Percentiles rank a stretch among this genome's conserved stretches.
phyloP scores from a whole-genome alignment of 2,797 vertebrate species.

The Sebastolobus altivelis region DNA sequence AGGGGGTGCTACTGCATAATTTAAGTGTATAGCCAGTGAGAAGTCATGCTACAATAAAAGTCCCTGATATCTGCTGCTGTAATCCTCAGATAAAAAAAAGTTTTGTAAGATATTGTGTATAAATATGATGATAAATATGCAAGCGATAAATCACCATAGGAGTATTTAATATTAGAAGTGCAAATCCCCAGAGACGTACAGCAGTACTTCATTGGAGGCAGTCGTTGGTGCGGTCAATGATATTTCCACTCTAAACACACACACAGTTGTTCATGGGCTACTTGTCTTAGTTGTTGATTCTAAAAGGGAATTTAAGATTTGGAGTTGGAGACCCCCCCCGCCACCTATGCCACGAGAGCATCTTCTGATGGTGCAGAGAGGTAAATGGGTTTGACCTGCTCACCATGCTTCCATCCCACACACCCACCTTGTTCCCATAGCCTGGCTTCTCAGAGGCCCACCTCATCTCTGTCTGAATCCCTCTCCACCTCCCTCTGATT shows the following conservation, averaged over 20 bases:
- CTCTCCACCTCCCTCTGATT: conserved; percentile 39
- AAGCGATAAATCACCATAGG: not conserved
- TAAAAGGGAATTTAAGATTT: conserved; percentile 18
- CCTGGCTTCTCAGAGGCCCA: conserved; percentile 18
- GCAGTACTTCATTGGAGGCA: not conserved
- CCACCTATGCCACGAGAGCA: conserved; percentile 18
- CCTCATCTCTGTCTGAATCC: conserved; percentile 27
- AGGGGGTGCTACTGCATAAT: conserved; percentile 60
- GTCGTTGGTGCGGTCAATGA: not conserved
- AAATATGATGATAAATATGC: conserved; percentile 8
- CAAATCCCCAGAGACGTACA: not conserved
- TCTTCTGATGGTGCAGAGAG: conserved; percentile 14
- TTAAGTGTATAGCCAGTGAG: conserved; percentile 26
- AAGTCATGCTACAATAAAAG: conserved; percentile 27
- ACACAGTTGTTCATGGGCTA: not conserved
- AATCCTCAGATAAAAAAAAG: conserved; percentile 12
- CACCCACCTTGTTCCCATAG: conserved; percentile 22
- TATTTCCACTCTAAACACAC: conserved; percentile 2
- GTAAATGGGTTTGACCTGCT: conserved; percentile 61
- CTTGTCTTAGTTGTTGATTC: conserved; percentile 39
- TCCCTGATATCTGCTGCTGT: conserved; percentile 1
- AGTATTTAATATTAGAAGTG: conserved; percentile 3
- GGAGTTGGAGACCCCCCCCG: conserved; percentile 20
- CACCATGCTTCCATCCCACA: conserved; percentile 34
- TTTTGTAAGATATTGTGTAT: conserved; percentile 9